Evolutionary conservation across 2,797 vertebrate genomes (phyloP).

Genomic region (Coilia nasus): DNA sequence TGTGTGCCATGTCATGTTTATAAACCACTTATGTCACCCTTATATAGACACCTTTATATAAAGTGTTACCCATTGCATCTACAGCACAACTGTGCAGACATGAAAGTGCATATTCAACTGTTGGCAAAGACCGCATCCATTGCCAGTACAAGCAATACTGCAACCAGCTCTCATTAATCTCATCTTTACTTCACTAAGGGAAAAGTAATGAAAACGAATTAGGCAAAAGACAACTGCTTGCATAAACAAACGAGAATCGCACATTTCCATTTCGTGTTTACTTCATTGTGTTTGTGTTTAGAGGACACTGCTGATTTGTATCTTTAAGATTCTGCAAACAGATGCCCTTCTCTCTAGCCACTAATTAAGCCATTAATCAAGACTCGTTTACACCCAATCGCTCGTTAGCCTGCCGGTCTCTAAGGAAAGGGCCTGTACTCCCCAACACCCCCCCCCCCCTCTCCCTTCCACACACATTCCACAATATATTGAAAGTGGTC

Average conservation of each 20-base stretch:
- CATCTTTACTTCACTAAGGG: not conserved
- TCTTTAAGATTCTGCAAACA: slow-evolving; percentile 20
- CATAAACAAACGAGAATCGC: not conserved
- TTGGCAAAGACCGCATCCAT: slow-evolving; percentile 1
- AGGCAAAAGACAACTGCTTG: not conserved
- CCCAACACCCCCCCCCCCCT: no score
- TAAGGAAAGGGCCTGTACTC: not conserved
- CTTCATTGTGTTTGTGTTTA: not conserved
- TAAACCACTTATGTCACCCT: no score
- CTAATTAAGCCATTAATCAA: slow-evolving; percentile 21
- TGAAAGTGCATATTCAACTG: slow-evolving; percentile 16
- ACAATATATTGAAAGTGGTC: not conserved
- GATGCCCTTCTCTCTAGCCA: slow-evolving; percentile 12
- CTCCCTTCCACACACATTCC: not conserved
- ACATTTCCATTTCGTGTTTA: not conserved
- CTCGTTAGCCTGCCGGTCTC: slow-evolving; percentile 3
- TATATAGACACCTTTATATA: no score
- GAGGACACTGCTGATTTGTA: slow-evolving; percentile 14
- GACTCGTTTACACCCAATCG: slow-evolving; percentile 9
- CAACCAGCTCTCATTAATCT: not conserved
- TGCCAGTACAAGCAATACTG: slow-evolving; percentile 9
- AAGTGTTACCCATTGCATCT: not conserved
- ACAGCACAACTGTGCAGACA: not conserved
- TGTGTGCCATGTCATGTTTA: no score
- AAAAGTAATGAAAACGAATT: not conserved